phyloP scores from a whole-genome alignment of 2,113 vertebrate species.

The Coreoperca whiteheadi region DNA sequence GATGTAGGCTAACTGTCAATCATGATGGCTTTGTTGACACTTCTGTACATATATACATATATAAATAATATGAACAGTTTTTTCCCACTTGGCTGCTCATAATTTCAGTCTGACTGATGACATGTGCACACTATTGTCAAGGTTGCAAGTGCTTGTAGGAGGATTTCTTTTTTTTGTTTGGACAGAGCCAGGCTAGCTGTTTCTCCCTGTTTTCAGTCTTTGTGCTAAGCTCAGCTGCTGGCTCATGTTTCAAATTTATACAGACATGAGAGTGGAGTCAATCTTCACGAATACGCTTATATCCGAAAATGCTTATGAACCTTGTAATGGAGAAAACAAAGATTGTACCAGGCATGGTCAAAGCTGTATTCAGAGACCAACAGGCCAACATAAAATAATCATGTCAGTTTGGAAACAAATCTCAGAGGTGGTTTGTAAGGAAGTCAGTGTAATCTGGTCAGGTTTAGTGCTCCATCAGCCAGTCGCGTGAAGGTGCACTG shows the following conservation, averaged over 20 bases:
- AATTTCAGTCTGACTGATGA: neutral
- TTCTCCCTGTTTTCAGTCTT: neutral
- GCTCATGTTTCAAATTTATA: neutral
- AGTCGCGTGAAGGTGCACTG: slow-evolving; percentile 18
- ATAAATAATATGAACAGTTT: neutral
- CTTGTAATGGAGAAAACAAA: slow-evolving; percentile 43
- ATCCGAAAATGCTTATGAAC: slow-evolving; percentile 13
- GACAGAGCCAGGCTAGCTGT: neutral
- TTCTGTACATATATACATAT: too few relatives aligned
- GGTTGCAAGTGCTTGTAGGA: neutral
- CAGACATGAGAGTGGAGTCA: neutral
- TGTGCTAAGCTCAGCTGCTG: neutral
- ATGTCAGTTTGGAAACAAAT: slow-evolving; percentile 42
- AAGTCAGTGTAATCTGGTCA: slow-evolving; percentile 56
- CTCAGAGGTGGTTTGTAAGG: slow-evolving; percentile 57
- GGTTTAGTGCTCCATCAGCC: slow-evolving; percentile 41
- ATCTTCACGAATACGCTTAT: neutral
- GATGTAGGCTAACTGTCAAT: neutral
- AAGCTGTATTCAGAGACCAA: slow-evolving; percentile 42
- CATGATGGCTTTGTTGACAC: neutral
- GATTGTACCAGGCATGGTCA: slow-evolving; percentile 9
- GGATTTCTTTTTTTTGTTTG: neutral
- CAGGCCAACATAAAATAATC: slow-evolving; percentile 47
- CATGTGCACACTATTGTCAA: neutral
- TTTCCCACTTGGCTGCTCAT: neutral